phyloP scores from a whole-genome alignment of 2,113 vertebrate genomes.

The Percina caprodes region DNA sequence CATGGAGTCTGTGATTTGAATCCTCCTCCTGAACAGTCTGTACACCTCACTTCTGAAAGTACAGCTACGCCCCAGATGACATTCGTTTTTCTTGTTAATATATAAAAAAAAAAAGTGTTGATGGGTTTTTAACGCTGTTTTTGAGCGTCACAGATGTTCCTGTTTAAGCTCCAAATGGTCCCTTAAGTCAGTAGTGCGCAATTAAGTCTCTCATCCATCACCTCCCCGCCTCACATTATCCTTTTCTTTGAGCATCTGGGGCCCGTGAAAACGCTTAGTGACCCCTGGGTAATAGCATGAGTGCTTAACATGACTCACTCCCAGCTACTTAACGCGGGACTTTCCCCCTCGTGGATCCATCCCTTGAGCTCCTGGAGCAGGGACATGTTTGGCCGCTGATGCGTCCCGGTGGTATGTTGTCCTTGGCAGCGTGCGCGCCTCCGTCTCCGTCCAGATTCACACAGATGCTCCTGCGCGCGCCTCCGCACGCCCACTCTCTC shows the following conservation, averaged over 20 bases:
- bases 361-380: slow-evolving; percentile 11
- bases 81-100: too few species aligned
- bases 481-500: slow-evolving; percentile 69
- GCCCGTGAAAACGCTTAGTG: slow-evolving; percentile 2
- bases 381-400: slow-evolving; percentile 70
- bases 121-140: too few species aligned
- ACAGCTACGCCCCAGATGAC: too few species aligned
- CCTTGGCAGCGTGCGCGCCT: slow-evolving; percentile 39
- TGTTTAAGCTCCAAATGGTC: background rate
- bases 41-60: too few species aligned
- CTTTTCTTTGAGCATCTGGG: background rate
- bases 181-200: background rate
- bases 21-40: too few species aligned
- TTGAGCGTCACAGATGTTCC: background rate
- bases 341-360: slow-evolving; percentile 39
- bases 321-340: slow-evolving; percentile 39
- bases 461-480: slow-evolving; percentile 63
- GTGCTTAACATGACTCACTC: slow-evolving; percentile 48
- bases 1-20: too few species aligned
- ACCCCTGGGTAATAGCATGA: slow-evolving; percentile 15
- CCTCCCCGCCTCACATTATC: background rate
- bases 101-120: too few species aligned
- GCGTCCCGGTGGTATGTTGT: slow-evolving; percentile 49
- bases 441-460: slow-evolving; percentile 62
- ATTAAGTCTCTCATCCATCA: background rate